phyloP scores from a whole-genome alignment of 2,113 vertebrate genomes.

The Podarcis raffonei region DNA sequence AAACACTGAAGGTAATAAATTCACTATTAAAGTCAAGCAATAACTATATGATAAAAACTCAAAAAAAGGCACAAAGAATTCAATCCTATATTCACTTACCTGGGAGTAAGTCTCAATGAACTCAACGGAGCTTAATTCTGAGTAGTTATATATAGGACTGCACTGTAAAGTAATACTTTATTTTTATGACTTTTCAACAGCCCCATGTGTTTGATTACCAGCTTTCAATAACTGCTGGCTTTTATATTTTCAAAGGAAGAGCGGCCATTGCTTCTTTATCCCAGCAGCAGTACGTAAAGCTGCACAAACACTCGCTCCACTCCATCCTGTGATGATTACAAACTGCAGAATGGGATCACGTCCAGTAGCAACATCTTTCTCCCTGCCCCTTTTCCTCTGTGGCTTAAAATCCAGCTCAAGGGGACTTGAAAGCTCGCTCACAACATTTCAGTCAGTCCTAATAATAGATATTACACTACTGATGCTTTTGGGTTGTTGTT shows the following conservation, averaged over 20 bases:
- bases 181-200: background rate
- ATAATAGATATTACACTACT: background rate
- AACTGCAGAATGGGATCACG: no score
- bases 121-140: no score
- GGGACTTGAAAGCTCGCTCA: background rate
- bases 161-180: background rate
- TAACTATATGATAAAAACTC: background rate
- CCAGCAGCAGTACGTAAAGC: background rate
- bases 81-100: background rate
- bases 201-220: background rate
- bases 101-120: no score
- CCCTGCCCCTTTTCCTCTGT: background rate
- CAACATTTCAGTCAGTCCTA: background rate
- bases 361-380: background rate
- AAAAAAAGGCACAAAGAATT: background rate
- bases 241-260: background rate
- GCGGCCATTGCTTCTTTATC: background rate
- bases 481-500: background rate
- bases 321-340: background rate
- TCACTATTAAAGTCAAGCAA: background rate
- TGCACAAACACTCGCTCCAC: background rate
- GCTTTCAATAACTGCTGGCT: background rate
- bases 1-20: background rate
- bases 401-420: background rate
- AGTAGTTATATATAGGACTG: no score